Percentiles rank a stretch among this genome's conserved stretches.
Evolutionary conservation across 2,113 vertebrate species (phyloP).

Genomic region (Genyomyrus donnyi): DNA sequence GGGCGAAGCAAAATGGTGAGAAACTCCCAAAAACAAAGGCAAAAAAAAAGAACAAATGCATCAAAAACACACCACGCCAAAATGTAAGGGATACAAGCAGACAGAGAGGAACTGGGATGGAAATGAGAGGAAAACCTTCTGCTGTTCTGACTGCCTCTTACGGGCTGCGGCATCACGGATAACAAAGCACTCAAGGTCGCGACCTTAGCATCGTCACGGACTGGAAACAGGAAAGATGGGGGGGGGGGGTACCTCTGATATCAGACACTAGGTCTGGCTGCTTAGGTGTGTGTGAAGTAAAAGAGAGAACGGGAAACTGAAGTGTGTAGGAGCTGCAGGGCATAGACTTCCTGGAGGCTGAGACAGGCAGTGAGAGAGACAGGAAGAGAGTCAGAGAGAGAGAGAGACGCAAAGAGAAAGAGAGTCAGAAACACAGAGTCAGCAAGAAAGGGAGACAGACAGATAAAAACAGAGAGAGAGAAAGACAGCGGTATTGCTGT

Average conservation of each 20-base stretch:
- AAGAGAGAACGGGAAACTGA: background rate
- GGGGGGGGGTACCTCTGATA: background rate
- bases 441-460: background rate
- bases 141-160: background rate
- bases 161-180: background rate
- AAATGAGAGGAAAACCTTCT: constrained; percentile 6
- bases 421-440: background rate
- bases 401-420: background rate
- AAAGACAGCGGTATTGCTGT: background rate
- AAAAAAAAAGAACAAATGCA: constrained; percentile 29
- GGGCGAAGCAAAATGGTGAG: constrained; percentile 60
- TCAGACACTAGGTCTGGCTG: background rate
- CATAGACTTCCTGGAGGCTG: background rate
- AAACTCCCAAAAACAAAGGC: constrained; percentile 45
- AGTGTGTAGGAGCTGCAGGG: background rate
- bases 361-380: background rate
- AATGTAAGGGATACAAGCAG: constrained; percentile 4
- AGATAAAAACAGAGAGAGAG: background rate
- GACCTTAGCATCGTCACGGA: background rate
- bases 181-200: background rate
- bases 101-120: background rate
- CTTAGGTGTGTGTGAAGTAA: background rate
- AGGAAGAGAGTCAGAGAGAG: background rate
- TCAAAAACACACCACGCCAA: constrained; percentile 25
- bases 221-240: background rate